These are phyloP conservation scores for rabbit (Oryctolagus cuniculus) DNA, from an alignment of 2,113 vertebrate genomes.

Conservation along the genomic window mOryCun1.1 NC_091434.1:91369501-91370000, in stretches of 20 bases:
- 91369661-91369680: not conserved
- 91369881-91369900: not conserved
- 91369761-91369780: not conserved
- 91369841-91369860: not conserved
- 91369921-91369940: not conserved
- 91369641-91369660: not conserved
- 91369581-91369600: not conserved
- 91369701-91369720: not conserved
- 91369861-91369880: not conserved
- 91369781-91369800: not conserved
- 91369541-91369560: not conserved
- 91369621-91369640: not conserved
- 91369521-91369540: too few species aligned
- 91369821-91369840: not conserved
- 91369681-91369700: not conserved
- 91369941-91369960: not conserved
- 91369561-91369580: not conserved
- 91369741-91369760: not conserved
- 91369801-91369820: not conserved
- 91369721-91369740: not conserved
- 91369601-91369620: not conserved
- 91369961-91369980: not conserved
- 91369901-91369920: not conserved
- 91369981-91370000: accelerated
- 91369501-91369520: too few species aligned